These are phyloP conservation scores for Thymelicus sylvestris DNA, from an alignment of 2,888 invertebrate species.

Conservation along the genomic window DNA sequence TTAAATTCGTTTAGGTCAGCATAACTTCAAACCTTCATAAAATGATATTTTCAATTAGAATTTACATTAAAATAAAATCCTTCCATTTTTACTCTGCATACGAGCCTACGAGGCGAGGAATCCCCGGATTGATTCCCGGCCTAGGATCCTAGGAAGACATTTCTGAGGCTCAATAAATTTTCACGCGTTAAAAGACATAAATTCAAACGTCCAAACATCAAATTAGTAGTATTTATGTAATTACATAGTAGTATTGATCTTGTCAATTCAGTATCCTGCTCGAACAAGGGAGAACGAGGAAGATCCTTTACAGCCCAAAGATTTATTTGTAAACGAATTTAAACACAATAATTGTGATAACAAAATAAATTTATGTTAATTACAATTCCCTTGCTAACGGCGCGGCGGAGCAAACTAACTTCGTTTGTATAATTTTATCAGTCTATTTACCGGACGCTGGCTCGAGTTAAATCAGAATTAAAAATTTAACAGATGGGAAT, in stretches of 20 bases:
- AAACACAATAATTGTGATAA: not conserved
- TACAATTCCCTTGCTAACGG: slow-evolving; percentile 55
- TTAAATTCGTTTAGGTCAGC: not conserved
- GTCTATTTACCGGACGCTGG: slow-evolving; percentile 13
- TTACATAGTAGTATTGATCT: no score
- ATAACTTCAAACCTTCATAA: slow-evolving; percentile 1
- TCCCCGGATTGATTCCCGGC: no score
- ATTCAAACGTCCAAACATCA: no score
- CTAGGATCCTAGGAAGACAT: no score
- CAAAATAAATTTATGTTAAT: slow-evolving; percentile 49
- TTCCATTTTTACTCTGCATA: not conserved
- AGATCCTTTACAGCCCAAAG: no score
- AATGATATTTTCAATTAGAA: not conserved
- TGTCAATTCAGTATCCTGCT: no score
- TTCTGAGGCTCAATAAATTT: no score
- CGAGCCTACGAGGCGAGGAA: no score
- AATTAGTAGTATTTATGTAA: no score
- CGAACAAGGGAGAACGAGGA: no score
- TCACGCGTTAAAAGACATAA: no score
- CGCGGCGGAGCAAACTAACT: slow-evolving; percentile 56
- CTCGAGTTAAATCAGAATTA: not conserved
- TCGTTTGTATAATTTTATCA: slow-evolving; percentile 63
- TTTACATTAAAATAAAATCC: slow-evolving; percentile 5
- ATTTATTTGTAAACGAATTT: not conserved
- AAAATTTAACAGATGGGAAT: not conserved